These are phyloP conservation scores for Diadegma fenestrale DNA, from an alignment of 2,888 invertebrate species.

Conservation along the genomic window DNA sequence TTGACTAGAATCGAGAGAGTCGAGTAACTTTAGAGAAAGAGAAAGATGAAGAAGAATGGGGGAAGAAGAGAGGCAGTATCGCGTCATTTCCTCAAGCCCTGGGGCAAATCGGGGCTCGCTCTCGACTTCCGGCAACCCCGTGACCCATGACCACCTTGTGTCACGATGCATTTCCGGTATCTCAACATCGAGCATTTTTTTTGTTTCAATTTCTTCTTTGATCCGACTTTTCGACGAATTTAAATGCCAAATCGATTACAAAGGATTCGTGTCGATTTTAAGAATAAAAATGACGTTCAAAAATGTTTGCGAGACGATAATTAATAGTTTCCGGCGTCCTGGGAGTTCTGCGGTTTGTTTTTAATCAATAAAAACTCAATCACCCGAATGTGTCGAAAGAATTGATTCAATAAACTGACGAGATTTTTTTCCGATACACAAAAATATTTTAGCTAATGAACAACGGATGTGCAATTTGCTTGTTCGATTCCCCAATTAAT, in stretches of 20 bases:
- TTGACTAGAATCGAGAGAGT: slow-evolving; percentile 17
- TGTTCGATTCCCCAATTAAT: neutral
- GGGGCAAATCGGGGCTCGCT: slow-evolving; percentile 60
- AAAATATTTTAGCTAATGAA: neutral
- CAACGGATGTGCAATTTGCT: neutral
- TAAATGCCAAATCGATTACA: neutral
- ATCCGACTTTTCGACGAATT: slow-evolving; percentile 19
- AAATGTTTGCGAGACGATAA: neutral
- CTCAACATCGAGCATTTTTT: slow-evolving; percentile 5
- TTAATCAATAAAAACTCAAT: neutral
- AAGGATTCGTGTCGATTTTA: neutral
- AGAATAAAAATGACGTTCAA: neutral
- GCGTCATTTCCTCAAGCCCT: slow-evolving; percentile 65
- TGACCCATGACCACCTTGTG: slow-evolving; percentile 66
- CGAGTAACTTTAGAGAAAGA: neutral
- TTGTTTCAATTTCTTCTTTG: slow-evolving; percentile 16
- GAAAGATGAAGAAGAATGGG: neutral
- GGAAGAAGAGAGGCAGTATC: slow-evolving; percentile 22
- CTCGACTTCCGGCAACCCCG: slow-evolving; percentile 68
- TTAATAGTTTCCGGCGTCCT: neutral
- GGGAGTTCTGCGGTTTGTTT: neutral
- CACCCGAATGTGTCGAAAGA: neutral
- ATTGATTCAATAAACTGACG: neutral
- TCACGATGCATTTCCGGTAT: slow-evolving; percentile 65
- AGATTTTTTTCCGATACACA: neutral